Conservation (phyloP, 2,113 vertebrate genomes). For the Prionailurus bengalensis region DNA sequence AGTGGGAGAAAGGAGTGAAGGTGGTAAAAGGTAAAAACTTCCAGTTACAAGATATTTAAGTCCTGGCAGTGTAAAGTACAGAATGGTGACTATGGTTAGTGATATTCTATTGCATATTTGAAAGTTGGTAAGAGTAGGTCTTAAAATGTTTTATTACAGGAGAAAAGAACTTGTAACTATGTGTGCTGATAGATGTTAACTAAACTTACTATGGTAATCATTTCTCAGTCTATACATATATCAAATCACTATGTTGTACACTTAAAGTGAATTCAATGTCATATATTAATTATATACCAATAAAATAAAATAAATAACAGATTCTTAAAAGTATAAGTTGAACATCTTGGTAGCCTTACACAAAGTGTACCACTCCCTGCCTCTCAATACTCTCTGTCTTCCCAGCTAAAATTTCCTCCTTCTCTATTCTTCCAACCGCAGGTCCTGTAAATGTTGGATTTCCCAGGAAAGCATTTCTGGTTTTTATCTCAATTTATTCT, state of each 20-base stretch:
- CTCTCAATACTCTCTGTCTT: neutral
- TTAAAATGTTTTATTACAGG: neutral
- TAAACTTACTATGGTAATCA: neutral
- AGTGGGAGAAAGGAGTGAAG: neutral
- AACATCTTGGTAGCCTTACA: neutral
- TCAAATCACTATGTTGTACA: neutral
- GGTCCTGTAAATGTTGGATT: neutral
- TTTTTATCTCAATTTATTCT: neutral
- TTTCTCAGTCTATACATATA: neutral
- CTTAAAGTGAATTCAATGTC: neutral
- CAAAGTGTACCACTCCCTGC: neutral
- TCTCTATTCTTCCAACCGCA: neutral
- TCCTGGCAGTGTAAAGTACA: neutral
- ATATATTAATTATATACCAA: neutral
- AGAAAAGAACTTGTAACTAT: neutral
- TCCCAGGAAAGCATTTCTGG: neutral
- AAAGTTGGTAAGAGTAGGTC: neutral
- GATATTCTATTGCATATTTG: neutral
- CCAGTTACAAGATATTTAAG: neutral
- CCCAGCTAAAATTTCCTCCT: neutral
- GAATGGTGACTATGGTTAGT: neutral
- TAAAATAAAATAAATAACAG: neutral
- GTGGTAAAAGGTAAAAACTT: neutral
- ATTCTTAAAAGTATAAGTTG: neutral
- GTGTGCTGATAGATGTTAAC: neutral